Conservation (phyloP, 2,113 vertebrate species). For the Raja brachyura region DNA sequence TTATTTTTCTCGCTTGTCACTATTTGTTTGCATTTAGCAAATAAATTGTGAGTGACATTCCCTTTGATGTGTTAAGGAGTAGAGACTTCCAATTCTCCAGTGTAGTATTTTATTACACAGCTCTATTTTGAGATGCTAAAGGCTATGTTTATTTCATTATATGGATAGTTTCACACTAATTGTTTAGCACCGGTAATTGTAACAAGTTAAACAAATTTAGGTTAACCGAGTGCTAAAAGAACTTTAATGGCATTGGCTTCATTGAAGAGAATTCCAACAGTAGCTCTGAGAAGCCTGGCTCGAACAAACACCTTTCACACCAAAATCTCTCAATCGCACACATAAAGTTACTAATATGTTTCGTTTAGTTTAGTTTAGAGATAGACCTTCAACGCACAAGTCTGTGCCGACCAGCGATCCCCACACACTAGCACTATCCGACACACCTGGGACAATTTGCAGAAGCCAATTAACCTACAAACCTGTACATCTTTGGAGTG, state of each 20-base stretch:
- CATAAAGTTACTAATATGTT: too few species aligned
- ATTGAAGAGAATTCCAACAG: neutral
- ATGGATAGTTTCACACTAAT: constrained; percentile 1
- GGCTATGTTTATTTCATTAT: neutral
- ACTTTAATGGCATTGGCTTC: neutral
- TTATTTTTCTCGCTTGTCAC: constrained; percentile 6
- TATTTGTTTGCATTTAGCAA: neutral
- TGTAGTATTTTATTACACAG: neutral
- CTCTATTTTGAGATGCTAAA: neutral
- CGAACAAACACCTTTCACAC: too few species aligned
- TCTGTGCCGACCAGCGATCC: too few species aligned
- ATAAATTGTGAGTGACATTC: constrained; percentile 9
- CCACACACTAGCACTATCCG: too few species aligned
- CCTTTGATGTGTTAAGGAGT: neutral
- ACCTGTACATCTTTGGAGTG: too few species aligned
- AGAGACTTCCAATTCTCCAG: neutral
- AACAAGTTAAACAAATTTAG: neutral
- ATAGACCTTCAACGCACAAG: too few species aligned
- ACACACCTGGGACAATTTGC: too few species aligned
- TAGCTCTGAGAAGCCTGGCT: too few species aligned
- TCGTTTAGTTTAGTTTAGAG: too few species aligned
- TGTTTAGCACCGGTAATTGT: neutral
- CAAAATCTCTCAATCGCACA: too few species aligned
- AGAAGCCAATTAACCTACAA: too few species aligned
- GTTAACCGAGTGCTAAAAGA: neutral